Conservation (phyloP, 2,113 vertebrate genomes). For the Neogale vison region DNA sequence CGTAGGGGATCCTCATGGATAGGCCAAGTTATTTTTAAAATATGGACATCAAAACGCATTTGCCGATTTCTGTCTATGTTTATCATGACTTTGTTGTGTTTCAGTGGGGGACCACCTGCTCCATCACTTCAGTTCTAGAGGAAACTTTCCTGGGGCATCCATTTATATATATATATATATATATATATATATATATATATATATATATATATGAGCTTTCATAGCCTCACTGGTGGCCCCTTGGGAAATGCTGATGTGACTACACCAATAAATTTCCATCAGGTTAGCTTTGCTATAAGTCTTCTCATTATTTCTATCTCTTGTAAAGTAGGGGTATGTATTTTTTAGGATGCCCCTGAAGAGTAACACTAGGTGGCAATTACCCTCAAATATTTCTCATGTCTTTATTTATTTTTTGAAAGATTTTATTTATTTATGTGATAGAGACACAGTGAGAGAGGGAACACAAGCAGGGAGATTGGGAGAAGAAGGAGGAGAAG, state of each 20-base stretch:
- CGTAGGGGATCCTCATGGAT: neutral
- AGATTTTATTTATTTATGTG: too few species aligned
- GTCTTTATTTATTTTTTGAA: too few species aligned
- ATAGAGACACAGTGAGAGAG: too few species aligned
- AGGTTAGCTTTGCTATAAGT: neutral
- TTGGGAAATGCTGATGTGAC: neutral
- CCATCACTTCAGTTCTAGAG: neutral
- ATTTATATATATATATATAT: too few species aligned
- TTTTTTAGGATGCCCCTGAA: neutral
- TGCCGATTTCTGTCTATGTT: neutral
- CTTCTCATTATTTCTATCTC: neutral
- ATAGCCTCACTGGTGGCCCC: neutral
- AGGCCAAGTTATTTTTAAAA: neutral
- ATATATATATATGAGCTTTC: too few species aligned
- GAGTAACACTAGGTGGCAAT: neutral
- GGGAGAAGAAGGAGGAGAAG: too few species aligned
- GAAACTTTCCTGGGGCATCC: neutral
- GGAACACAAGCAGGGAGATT: too few species aligned
- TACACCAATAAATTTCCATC: neutral
- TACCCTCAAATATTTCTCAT: neutral
- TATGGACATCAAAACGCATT: neutral
- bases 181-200: too few species aligned
- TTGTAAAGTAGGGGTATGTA: neutral
- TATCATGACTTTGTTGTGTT: neutral
- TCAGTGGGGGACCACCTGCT: neutral